Evolutionary conservation across 2,797 vertebrate species (phyloP).

Genomic region (Euthynnus affinis): DNA sequence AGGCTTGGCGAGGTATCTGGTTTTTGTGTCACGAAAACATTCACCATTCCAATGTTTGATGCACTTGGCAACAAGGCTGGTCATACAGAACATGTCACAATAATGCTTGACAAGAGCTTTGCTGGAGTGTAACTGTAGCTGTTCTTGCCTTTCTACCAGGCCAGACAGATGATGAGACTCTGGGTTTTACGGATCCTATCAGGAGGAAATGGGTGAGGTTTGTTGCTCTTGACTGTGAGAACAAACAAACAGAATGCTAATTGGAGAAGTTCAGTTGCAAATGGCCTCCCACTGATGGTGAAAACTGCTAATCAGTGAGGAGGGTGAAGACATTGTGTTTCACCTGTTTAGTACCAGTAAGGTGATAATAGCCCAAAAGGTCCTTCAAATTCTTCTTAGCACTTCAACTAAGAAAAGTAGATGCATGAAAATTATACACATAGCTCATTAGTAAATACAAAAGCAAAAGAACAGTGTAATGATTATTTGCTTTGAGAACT

Average conservation of each 20-base stretch:
- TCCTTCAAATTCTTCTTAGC: conserved; percentile 24
- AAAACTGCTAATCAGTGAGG: conserved; percentile 56
- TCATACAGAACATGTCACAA: not conserved
- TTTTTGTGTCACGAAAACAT: not conserved
- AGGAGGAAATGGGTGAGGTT: conserved; percentile 65
- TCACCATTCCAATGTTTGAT: conserved; percentile 19
- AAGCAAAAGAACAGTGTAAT: no score
- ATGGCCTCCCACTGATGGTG: conserved; percentile 57
- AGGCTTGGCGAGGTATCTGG: not conserved
- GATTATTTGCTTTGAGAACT: no score
- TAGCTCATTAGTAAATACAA: not conserved
- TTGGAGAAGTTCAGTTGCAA: conserved; percentile 67
- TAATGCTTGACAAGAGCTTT: conserved; percentile 2
- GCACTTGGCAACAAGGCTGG: conserved; percentile 3
- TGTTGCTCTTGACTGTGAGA: conserved; percentile 69
- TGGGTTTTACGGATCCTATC: conserved; percentile 48
- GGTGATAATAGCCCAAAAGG: conserved; percentile 62
- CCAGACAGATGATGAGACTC: conserved; percentile 38
- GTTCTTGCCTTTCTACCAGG: not conserved
- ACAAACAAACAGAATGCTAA: conserved; percentile 75
- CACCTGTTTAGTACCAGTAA: conserved; percentile 48
- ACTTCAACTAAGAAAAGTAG: not conserved
- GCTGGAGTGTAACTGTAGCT: conserved; percentile 11
- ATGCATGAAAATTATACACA: not conserved
- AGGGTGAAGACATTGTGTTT: conserved; percentile 18